These are phyloP conservation scores for Melanotaenia parkinsoni DNA, from an alignment of 2,797 vertebrate species.

Conservation along the genomic window DNA sequence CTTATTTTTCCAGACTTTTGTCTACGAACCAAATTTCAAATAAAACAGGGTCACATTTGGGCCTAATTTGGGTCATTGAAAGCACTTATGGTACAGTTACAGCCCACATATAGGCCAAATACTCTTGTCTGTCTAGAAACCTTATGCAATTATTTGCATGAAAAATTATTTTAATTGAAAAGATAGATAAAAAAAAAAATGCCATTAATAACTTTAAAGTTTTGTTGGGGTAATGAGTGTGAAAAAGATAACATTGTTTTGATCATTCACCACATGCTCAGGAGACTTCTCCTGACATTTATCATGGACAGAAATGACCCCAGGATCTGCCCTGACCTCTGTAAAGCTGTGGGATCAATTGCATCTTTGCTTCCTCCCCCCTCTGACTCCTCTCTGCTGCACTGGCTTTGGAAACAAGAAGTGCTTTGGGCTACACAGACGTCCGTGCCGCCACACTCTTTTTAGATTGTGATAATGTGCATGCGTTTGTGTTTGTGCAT, in stretches of 20 bases:
- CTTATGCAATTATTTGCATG: not conserved
- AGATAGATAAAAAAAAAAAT: not conserved
- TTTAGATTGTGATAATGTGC: slow-evolving; percentile 58
- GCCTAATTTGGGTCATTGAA: no score
- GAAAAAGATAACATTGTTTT: slow-evolving; percentile 66
- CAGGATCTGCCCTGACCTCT: slow-evolving; percentile 78
- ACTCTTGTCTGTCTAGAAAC: not conserved
- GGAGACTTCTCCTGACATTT: slow-evolving; percentile 75
- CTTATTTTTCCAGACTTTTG: no score
- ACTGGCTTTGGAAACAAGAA: slow-evolving; percentile 75
- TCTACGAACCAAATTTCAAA: no score
- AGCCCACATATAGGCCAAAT: no score
- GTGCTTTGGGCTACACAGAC: slow-evolving; percentile 70
- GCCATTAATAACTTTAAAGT: slow-evolving; percentile 33
- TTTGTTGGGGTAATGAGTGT: slow-evolving; percentile 31
- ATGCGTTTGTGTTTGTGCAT: slow-evolving; percentile 24
- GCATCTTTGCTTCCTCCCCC: slow-evolving; percentile 59
- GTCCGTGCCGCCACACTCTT: slow-evolving; percentile 48
- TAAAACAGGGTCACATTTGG: no score
- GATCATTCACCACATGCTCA: slow-evolving; percentile 70
- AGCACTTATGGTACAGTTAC: no score
- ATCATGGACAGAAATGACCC: slow-evolving; percentile 87
- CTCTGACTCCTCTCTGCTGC: slow-evolving; percentile 48
- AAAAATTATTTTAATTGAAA: not conserved
- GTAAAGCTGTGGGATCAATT: slow-evolving; percentile 80